A percentile compares a stretch with the other conserved stretches of the same genome.
Conservation (phyloP, 2,797 vertebrate species). For the Acipenser transmontanus region DNA sequence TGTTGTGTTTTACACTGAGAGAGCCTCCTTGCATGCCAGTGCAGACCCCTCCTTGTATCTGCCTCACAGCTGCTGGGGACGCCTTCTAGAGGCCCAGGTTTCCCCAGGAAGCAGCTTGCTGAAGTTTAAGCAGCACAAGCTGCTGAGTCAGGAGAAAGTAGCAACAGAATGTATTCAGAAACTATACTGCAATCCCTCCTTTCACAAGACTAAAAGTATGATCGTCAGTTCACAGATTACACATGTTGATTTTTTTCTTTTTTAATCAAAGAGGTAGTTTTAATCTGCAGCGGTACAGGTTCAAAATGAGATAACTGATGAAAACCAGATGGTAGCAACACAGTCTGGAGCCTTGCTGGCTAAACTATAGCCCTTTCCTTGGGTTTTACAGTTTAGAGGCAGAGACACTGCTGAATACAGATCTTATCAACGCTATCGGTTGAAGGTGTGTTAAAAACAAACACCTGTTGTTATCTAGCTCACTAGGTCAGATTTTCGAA, state of each 20-base stretch:
- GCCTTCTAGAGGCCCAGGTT: slow-evolving; percentile 2
- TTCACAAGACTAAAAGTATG: no score
- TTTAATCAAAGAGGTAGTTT: no score
- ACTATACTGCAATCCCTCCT: neutral
- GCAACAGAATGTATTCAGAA: slow-evolving; percentile 21
- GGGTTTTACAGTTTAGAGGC: neutral
- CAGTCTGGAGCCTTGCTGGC: neutral
- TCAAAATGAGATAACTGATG: slow-evolving; percentile 7
- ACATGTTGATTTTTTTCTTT: no score
- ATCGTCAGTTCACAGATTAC: no score
- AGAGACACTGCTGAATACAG: neutral
- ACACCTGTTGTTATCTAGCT: neutral
- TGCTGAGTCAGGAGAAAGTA: slow-evolving; percentile 41
- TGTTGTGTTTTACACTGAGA: no score
- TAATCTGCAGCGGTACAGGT: slow-evolving; percentile 2
- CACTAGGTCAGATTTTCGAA: no score
- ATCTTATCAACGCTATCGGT: neutral
- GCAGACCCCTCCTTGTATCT: no score
- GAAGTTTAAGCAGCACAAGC: slow-evolving; percentile 31
- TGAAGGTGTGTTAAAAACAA: neutral
- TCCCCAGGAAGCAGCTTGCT: slow-evolving; percentile 34
- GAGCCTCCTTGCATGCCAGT: no score
- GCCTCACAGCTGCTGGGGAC: neutral
- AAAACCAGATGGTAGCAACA: slow-evolving; percentile 10
- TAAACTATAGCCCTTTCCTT: neutral